Conservation (phyloP, 2,113 vertebrate genomes). For the human region DNA sequence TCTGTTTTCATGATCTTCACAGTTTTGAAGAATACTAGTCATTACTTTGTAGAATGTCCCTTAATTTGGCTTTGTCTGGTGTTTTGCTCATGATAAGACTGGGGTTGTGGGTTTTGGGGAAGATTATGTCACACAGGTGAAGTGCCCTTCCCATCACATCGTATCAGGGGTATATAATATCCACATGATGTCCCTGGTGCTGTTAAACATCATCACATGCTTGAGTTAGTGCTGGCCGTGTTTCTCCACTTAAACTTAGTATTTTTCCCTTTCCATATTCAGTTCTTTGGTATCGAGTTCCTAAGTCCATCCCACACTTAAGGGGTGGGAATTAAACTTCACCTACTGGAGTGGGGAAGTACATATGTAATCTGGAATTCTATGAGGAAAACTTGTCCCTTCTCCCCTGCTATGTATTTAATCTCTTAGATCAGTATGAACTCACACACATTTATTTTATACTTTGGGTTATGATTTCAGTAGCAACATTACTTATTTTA, state of each 20-base stretch:
- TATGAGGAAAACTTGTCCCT: neutral
- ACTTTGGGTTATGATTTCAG: neutral
- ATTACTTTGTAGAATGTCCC: neutral
- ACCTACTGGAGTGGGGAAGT: neutral
- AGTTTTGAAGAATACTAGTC: neutral
- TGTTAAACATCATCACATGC: neutral
- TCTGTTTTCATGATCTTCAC: neutral
- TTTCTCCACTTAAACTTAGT: neutral
- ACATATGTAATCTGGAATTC: neutral
- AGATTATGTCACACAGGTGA: neutral
- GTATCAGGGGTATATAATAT: rapidly evolving
- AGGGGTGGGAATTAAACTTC: neutral
- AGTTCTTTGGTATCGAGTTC: neutral
- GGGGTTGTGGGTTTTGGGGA: neutral
- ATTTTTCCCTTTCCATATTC: neutral
- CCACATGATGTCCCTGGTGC: too few relatives aligned
- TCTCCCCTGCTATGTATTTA: neutral
- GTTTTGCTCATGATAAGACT: neutral
- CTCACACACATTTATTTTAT: neutral
- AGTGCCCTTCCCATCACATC: neutral
- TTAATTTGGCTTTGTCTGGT: neutral
- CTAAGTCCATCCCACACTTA: neutral
- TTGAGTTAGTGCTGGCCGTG: neutral
- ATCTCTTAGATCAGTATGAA: neutral
- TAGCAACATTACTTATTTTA: neutral